A percentile compares a stretch with the other conserved stretches of the same genome.
These are phyloP conservation scores for Chloroclystis v-ata DNA, from an alignment of 2,888 invertebrate species.

Conservation along the genomic window DNA sequence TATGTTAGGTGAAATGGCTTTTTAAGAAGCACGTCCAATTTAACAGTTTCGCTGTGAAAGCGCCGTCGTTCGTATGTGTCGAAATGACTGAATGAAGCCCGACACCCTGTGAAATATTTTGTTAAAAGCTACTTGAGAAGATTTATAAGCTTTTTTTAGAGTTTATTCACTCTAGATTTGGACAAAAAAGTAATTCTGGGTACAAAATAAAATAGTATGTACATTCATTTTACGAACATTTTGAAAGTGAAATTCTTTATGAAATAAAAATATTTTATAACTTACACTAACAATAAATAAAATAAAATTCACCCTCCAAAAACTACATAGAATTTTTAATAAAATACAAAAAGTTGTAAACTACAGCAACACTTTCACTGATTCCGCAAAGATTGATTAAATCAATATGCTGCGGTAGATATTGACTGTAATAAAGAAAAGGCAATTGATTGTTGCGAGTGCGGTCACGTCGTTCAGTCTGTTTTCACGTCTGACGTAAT, in stretches of 20 bases:
- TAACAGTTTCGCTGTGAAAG: conserved; percentile 33
- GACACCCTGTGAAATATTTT: conserved; percentile 33
- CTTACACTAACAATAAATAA: too few relatives aligned
- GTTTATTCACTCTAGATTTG: too few relatives aligned
- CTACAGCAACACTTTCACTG: not conserved
- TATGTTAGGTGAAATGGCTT: not conserved
- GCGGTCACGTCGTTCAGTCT: conserved; percentile 75
- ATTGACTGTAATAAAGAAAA: conserved; percentile 63
- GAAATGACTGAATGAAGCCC: conserved; percentile 32
- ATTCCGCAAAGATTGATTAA: conserved; percentile 20
- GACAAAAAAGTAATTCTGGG: too few relatives aligned
- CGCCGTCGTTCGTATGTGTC: conserved; percentile 38
- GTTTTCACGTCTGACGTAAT: conserved; percentile 76
- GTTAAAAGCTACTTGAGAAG: conserved; percentile 20
- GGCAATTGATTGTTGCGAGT: conserved; percentile 74
- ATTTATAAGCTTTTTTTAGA: not conserved
- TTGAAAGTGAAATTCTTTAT: too few relatives aligned
- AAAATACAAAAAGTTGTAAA: too few relatives aligned
- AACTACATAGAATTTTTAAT: too few relatives aligned
- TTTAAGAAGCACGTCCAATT: conserved; percentile 25
- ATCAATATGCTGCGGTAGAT: conserved; percentile 43
- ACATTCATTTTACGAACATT: too few relatives aligned
- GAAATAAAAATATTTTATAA: too few relatives aligned
- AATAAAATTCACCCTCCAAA: too few relatives aligned
- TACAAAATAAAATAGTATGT: too few relatives aligned